Conservation (phyloP, 1,140 invertebrate species). For the Heliconius himera region DNA sequence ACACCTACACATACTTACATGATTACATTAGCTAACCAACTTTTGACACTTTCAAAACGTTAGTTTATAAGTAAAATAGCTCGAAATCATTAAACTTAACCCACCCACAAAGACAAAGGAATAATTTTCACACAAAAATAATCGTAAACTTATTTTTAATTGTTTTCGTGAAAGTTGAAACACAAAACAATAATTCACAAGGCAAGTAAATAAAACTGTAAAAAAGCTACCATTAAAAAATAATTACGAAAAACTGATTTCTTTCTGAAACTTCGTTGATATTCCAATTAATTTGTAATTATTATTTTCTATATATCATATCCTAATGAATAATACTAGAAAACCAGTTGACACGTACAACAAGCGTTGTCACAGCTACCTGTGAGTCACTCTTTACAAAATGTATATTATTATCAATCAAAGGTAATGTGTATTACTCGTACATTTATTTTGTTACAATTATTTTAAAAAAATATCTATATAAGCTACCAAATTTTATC, state of each 20-base stretch:
- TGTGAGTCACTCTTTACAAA: too few species aligned
- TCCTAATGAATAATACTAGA: conserved; percentile 14
- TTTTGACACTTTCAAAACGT: neutral
- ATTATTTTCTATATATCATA: neutral
- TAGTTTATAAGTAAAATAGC: neutral
- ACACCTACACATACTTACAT: neutral
- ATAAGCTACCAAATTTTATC: too few species aligned
- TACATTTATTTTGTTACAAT: too few species aligned
- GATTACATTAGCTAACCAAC: neutral
- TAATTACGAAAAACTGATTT: neutral
- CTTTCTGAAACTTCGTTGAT: neutral
- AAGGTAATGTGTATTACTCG: too few species aligned
- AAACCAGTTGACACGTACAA: too few species aligned
- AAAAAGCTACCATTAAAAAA: neutral
- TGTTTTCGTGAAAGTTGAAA: conserved; percentile 1
- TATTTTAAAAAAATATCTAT: too few species aligned
- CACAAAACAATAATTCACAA: neutral
- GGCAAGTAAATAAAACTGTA: neutral
- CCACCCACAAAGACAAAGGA: neutral
- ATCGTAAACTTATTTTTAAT: neutral
- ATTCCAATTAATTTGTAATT: neutral
- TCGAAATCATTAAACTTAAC: neutral
- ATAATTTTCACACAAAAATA: conserved; percentile 22
- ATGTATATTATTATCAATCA: too few species aligned
- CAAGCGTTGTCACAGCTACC: too few species aligned